phyloP scores from a whole-genome alignment of 2,797 vertebrate genomes.

The Neoniphon sammara region DNA sequence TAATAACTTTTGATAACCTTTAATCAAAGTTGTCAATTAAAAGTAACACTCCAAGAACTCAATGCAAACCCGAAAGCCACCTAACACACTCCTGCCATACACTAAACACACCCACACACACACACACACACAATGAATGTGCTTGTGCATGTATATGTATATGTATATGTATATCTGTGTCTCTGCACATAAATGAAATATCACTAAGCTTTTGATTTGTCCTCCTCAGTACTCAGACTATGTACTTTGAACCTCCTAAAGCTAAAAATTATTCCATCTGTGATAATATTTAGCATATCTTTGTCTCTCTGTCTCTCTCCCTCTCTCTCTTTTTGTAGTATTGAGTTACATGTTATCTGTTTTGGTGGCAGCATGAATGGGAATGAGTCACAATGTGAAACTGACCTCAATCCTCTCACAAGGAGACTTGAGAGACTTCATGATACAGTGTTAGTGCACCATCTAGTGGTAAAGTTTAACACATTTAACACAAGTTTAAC shows the following conservation, averaged over 20 bases:
- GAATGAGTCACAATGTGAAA: constrained; percentile 46
- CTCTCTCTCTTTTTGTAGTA: constrained; percentile 3
- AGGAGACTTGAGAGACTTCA: neutral
- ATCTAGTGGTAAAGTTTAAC: constrained; percentile 67
- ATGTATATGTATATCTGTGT: neutral
- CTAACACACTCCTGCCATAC: too few relatives aligned
- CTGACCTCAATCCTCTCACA: constrained; percentile 23
- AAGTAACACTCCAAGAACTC: too few relatives aligned
- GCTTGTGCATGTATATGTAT: neutral
- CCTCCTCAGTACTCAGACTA: neutral
- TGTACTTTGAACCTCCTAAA: constrained; percentile 22
- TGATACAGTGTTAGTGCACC: constrained; percentile 37
- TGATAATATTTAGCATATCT: constrained; percentile 43
- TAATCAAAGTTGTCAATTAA: too few relatives aligned
- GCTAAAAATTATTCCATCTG: constrained; percentile 28
- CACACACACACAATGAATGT: too few relatives aligned
- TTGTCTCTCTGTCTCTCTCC: neutral
- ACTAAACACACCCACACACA: too few relatives aligned
- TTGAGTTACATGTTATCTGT: constrained; percentile 36
- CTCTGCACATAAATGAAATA: neutral
- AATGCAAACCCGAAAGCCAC: too few relatives aligned
- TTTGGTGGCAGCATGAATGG: constrained; percentile 12
- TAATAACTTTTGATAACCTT: too few relatives aligned
- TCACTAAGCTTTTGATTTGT: neutral
- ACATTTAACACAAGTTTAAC: too few relatives aligned